Evolutionary conservation across 2,888 invertebrate genomes (phyloP), one percentile per base, ranked within the genome.

Genomic region (Bellardia pandia): DNA sequence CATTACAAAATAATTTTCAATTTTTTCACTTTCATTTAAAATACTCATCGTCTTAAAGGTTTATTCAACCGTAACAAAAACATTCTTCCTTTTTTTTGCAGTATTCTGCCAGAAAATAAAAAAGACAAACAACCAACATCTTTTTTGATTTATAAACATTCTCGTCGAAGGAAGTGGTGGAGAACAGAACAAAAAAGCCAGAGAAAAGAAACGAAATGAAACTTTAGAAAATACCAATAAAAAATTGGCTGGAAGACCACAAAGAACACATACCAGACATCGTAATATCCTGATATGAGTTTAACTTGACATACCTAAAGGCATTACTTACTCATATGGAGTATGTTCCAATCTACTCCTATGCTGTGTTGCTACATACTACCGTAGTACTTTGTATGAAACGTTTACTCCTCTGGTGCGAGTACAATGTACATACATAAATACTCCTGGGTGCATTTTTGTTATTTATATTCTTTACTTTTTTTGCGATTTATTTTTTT

Each of bases 21-120:
- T 79, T 84, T 83, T 86, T 87, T 87, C 87, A 87, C 87, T 87
- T 87, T 87, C 87, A 85, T 85, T 87, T 81, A 33, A 74, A 75
- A 51, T 51, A 76, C 40, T 79, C 58, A 53, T 76, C 62, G 85
- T 75, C 81, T 85, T 85, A 76, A 77, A 82, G 75, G 85, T 85
- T 87, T 87, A 78, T 87, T 87, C 87, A 85, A 87, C 81, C 85
- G 45, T 71, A 87, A 85, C 68, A 82, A 85, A 78, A 85, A 85
- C 53, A 87, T 74, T 82, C 42, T 9, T 45, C 3, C 4, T 69
- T 71, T 60, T 68, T 69, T 60, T 82, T n/a, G 8, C 51, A 58
- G 9, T 60, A 51, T 42, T 78, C 42, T 16, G 48, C 33, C 66
- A 58, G 23, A 80, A 80, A 69, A 76, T 64, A 62, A 68, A 60